Conservation (phyloP, 2,888 invertebrate genomes). For the Anaspis maculata region DNA sequence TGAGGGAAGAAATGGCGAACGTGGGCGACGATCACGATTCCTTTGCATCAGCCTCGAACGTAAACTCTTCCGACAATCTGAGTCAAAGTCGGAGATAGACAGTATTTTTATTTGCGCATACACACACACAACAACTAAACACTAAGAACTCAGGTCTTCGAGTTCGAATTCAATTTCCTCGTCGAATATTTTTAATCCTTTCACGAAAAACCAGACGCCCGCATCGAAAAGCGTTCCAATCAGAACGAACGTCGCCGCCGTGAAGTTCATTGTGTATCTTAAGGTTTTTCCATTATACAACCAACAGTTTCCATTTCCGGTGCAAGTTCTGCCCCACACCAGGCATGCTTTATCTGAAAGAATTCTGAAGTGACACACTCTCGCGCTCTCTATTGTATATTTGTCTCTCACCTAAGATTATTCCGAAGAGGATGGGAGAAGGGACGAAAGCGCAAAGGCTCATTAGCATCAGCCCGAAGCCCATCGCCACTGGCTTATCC, state of each 20-base stretch:
- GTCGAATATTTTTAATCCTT: conserved; percentile 60
- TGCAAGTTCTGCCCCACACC: conserved; percentile 67
- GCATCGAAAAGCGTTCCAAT: conserved; percentile 58
- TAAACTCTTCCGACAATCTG: too few relatives aligned
- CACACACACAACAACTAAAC: background rate
- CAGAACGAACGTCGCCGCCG: conserved; percentile 55
- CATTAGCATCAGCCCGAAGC: conserved; percentile 59
- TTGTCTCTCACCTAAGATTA: conserved; percentile 50
- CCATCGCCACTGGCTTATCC: conserved; percentile 66
- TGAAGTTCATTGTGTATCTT: conserved; percentile 56
- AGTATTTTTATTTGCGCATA: background rate
- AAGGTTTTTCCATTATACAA: conserved; percentile 59
- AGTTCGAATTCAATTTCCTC: conserved; percentile 48
- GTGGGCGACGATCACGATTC: conserved; percentile 29
- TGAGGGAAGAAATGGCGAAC: conserved; percentile 23
- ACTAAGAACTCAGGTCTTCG: conserved; percentile 11
- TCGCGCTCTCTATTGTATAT: conserved; percentile 9
- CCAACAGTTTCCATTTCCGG: conserved; percentile 66
- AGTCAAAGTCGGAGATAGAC: too few relatives aligned
- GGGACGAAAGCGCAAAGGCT: conserved; percentile 67
- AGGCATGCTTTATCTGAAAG: conserved; percentile 54
- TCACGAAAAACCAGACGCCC: conserved; percentile 61
- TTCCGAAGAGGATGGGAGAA: conserved; percentile 68
- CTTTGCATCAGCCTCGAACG: conserved; percentile 10
- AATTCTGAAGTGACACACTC: conserved; percentile 9